phyloP scores from a whole-genome alignment of 2,113 vertebrate species.

The Sterrhoptilus dennistouni region DNA sequence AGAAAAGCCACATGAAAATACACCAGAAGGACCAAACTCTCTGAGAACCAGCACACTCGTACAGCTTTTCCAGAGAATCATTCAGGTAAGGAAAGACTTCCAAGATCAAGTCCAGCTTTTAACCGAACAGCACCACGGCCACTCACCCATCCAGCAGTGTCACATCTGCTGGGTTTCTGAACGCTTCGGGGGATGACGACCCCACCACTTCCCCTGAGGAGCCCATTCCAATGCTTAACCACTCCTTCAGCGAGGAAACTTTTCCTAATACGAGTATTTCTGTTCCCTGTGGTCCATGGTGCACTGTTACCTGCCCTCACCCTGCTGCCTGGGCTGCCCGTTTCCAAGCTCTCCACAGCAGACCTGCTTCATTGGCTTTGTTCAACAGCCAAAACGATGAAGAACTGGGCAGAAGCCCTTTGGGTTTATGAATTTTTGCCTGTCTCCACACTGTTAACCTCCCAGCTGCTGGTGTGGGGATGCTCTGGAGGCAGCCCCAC shows the following conservation, averaged over 20 bases:
- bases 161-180: background rate
- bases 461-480: background rate
- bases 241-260: background rate
- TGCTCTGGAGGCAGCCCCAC: background rate
- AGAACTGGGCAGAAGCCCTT: background rate
- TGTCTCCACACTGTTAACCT: too few relatives aligned
- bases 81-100: background rate
- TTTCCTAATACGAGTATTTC: background rate
- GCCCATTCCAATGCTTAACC: background rate
- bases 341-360: background rate
- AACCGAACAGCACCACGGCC: background rate
- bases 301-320: background rate
- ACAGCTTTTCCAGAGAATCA: background rate
- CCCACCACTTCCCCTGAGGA: background rate
- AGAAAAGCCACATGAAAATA: background rate
- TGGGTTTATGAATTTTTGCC: background rate
- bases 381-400: background rate
- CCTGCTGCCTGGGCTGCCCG: accelerated
- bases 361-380: background rate
- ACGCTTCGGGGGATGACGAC: background rate
- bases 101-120: background rate
- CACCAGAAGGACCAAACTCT: background rate
- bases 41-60: background rate
- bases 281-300: accelerated
- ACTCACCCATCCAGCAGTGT: too few relatives aligned